A percentile compares a stretch with the other conserved stretches of the same genome.
phyloP scores from a whole-genome alignment of 2,797 vertebrate species.

The Sebastes itinus region DNA sequence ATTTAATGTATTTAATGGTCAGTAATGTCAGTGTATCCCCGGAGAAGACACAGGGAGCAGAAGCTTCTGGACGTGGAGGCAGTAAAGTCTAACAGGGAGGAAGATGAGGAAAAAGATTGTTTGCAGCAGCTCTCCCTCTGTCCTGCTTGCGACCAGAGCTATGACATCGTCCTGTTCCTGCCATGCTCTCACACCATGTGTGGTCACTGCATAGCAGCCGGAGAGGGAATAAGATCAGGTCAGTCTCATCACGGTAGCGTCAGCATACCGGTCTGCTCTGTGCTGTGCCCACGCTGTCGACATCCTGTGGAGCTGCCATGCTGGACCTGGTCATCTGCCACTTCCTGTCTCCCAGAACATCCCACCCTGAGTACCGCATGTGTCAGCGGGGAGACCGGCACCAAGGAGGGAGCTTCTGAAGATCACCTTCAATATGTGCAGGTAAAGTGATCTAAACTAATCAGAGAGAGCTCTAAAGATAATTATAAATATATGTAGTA shows the following conservation, averaged over 20 bases:
- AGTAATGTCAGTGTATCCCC: conserved; percentile 23
- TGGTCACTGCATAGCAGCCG: conserved; percentile 55
- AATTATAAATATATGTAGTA: neutral
- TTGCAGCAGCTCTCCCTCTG: conserved; percentile 51
- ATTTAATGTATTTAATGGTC: neutral
- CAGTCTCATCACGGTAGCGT: neutral
- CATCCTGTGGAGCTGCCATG: conserved; percentile 77
- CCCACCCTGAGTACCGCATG: conserved; percentile 40
- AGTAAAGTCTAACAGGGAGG: neutral
- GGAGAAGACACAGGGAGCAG: neutral
- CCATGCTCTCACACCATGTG: conserved; percentile 80
- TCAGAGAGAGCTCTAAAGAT: neutral
- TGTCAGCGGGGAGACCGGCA: neutral
- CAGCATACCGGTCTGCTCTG: conserved; percentile 34
- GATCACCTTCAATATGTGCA: neutral
- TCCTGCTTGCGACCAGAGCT: conserved; percentile 55
- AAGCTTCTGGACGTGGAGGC: neutral
- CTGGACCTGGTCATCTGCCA: conserved; percentile 65
- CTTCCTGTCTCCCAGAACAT: conserved; percentile 70
- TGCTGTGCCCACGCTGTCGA: conserved; percentile 70
- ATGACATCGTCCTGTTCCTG: conserved; percentile 63
- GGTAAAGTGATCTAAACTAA: conserved; percentile 16
- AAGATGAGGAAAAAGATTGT: conserved; percentile 11
- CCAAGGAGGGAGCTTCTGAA: neutral
- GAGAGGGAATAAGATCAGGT: neutral